Base-by-base conservation (phyloP, 2,888 invertebrate species). In the Noctua comes region DNA sequence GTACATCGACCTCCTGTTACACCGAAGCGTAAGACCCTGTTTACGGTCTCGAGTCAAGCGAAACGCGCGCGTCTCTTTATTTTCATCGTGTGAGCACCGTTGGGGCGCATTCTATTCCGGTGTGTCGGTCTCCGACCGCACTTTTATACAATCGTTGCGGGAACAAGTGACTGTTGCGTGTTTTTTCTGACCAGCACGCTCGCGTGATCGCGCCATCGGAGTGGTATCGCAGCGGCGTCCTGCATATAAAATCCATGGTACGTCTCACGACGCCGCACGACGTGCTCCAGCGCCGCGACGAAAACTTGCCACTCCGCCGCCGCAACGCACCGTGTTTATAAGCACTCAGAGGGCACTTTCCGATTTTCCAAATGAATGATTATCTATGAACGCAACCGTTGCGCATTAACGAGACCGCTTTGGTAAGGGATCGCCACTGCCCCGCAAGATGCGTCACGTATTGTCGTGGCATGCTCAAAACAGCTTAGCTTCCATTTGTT, bases 11-110 rank as follows among this genome's bases (percentile, higher is more conserved):
- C 59, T 57, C 48, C 10, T 24, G 10, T 82, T 59, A 82, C 76
- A 83, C 72, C 68, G 76, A 11, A 65, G 27, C 16, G 76, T 74
- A 84, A 59, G 51, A 40, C n/a, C 21, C 31, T 71, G 71, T 77
- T 77, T 62, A 81, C n/a, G 43, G 48, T 6, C 62, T 31, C 62
- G 21, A 62, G 31, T 31, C 16, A 27, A 27, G 27, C 2, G 6
- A n/a, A n/a, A 16, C 13, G 24, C 5, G 27, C 5, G 13, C 16
- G 13, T 59, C 5, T 51, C 11, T 11, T 57, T 59, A 27, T 59
- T 6, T 59, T 10, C 59, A 6, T 6, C 27, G 59, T 16, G 13
- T 27, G 27, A 16, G 59, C 27, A 16, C 27, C 6, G 16, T 11
- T 1, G 4, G 57, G 2, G 10, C 3, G 54, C 54, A 4, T n/a